Base-by-base conservation (phyloP, 2,888 invertebrate species). In the Sepiola atlantica region DNA sequence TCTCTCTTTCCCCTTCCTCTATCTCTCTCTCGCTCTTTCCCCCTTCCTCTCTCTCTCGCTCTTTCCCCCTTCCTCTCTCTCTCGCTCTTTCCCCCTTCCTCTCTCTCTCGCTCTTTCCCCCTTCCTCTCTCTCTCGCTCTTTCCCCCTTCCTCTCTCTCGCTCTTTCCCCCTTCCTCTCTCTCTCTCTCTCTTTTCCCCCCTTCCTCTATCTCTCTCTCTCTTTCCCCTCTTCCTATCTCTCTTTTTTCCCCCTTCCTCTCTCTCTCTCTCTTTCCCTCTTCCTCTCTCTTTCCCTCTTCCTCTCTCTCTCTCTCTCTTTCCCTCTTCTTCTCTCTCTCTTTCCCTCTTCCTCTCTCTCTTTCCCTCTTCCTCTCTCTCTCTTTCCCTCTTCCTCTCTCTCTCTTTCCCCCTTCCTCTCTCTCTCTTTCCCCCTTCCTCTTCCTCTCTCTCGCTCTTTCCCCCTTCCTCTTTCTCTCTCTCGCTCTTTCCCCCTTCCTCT, bases 341-440 rank as follows among this genome's bases (percentile, higher is more conserved):
- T 24, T 24, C 21, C 1, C 0, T 21, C 8, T 6, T 6, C n/a
- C n/a, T n/a, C n/a, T n/a, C 1, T n/a, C n/a, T 14, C 18, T n/a
- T 77, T n/a, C n/a, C n/a, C 16, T 0, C 16, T 20, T 10, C n/a
- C n/a, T 12, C n/a, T 32, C 12, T 14, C 32, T 14, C 32, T 1
- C 77, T n/a, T 77, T 18, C 32, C n/a, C n/a, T n/a, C n/a, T n/a
- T 6, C n/a, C 14, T 32, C 3, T 32, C 32, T 20, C 32, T 57
- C 57, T 57, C n/a, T n/a, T n/a, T n/a, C n/a, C n/a, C n/a, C n/a
- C n/a, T 28, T 28, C 61, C 2, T 1, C 24, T 6, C 12, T 10
- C 4, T 4, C 28, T 28, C 28, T 10, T 28, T 28, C 12, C 2
- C 10, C 8, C n/a, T n/a, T n/a, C n/a, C n/a, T n/a, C 28, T 4